Evolutionary conservation across 1,140 invertebrate species (phyloP).

Genomic region (Drosophila trapezifrons): DNA sequence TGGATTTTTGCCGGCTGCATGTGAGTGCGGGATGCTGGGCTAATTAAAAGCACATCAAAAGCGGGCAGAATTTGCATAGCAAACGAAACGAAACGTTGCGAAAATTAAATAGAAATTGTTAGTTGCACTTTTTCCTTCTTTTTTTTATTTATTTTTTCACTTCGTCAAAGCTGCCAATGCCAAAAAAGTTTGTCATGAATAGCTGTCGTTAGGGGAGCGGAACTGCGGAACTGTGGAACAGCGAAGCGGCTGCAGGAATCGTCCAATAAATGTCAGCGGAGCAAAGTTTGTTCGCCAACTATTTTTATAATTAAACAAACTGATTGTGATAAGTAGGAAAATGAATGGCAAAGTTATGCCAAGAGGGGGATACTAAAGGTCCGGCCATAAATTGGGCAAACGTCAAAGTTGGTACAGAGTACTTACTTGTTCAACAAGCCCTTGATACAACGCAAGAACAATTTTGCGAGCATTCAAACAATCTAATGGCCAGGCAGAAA

Average conservation of each 20-base stretch:
- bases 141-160: slow-evolving; percentile 32
- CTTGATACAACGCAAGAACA: slow-evolving; percentile 35
- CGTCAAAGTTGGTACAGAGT: slow-evolving; percentile 46
- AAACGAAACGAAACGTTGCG: slow-evolving; percentile 68
- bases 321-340: slow-evolving; percentile 69
- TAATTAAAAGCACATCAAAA: slow-evolving; percentile 77
- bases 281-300: slow-evolving; percentile 66
- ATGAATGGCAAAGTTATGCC: slow-evolving; percentile 44
- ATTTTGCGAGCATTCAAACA: slow-evolving; percentile 9
- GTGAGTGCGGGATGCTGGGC: slow-evolving; percentile 43
- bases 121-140: slow-evolving; percentile 53
- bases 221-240: slow-evolving; percentile 2
- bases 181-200: slow-evolving; percentile 63
- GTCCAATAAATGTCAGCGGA: slow-evolving; percentile 71
- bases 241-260: slow-evolving; percentile 21
- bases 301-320: slow-evolving; percentile 76
- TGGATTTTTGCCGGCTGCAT: slow-evolving; percentile 55
- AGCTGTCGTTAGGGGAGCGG: slow-evolving; percentile 37
- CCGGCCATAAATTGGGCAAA: slow-evolving; percentile 59
- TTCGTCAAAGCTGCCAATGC: slow-evolving; percentile 62
- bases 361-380: slow-evolving; percentile 27
- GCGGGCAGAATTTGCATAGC: slow-evolving; percentile 69
- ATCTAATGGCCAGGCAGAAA: slow-evolving; percentile 3
- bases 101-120: slow-evolving; percentile 73
- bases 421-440: slow-evolving; percentile 28